These are phyloP conservation scores for Bucco capensis DNA, from an alignment of 2,113 vertebrate genomes.

Conservation along the genomic window DNA sequence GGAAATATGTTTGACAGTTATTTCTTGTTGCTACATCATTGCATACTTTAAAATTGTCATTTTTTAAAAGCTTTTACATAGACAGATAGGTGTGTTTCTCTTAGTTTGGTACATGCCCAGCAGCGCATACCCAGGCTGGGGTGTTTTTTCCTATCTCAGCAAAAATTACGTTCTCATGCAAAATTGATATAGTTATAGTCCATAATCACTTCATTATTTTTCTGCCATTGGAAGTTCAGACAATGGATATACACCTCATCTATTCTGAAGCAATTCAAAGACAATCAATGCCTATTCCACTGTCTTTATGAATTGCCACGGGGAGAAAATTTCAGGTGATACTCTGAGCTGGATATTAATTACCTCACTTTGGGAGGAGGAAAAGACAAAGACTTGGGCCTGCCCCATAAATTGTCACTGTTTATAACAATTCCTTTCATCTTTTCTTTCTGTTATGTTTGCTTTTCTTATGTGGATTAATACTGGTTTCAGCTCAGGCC, in stretches of 20 bases:
- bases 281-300: neutral
- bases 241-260: neutral
- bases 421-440: neutral
- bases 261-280: neutral
- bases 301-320: neutral
- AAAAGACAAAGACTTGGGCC: neutral
- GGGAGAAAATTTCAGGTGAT: neutral
- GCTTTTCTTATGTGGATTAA: neutral
- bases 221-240: neutral
- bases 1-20: fast-evolving
- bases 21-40: neutral
- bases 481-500: neutral
- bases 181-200: neutral
- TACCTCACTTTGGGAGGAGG: neutral
- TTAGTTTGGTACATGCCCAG: neutral
- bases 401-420: neutral
- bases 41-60: neutral
- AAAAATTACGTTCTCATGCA: neutral
- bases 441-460: neutral
- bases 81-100: neutral
- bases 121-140: neutral
- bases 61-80: neutral
- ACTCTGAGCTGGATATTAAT: neutral
- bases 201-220: neutral
- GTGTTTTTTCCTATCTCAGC: neutral